These are phyloP conservation scores for Diploptera punctata DNA, from an alignment of 2,888 invertebrate species.

Conservation along the genomic window DNA sequence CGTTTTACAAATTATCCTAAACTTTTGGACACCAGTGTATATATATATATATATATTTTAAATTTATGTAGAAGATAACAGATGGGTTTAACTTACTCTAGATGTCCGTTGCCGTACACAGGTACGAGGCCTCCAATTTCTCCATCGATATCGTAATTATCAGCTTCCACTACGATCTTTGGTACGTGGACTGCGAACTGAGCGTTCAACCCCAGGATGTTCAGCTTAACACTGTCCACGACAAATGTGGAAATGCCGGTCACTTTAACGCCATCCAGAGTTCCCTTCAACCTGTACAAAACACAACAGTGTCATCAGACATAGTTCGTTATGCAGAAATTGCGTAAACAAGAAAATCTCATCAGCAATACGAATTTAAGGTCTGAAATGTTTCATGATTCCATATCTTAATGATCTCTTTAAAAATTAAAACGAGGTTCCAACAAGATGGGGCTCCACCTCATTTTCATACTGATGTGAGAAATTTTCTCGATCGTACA, in stretches of 20 bases:
- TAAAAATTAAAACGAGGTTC: too few relatives aligned
- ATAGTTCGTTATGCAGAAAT: not conserved
- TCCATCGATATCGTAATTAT: not conserved
- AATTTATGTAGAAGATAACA: too few relatives aligned
- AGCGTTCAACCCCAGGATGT: not conserved
- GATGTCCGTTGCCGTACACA: not conserved
- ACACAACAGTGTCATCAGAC: too few relatives aligned
- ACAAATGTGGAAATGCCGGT: not conserved
- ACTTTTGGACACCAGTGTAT: too few relatives aligned
- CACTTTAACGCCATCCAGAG: not conserved
- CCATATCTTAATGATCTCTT: too few relatives aligned
- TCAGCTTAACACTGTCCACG: not conserved
- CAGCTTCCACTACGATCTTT: not conserved
- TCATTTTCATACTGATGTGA: too few relatives aligned
- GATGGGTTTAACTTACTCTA: constrained; percentile 6
- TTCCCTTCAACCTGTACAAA: not conserved
- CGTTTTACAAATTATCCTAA: too few relatives aligned
- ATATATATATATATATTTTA: too few relatives aligned
- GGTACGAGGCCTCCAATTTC: not conserved
- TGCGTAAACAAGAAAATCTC: not conserved
- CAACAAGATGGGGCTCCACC: too few relatives aligned
- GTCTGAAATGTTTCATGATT: not conserved
- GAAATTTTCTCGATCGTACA: too few relatives aligned
- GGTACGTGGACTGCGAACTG: not conserved
- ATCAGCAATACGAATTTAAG: not conserved